A percentile compares a stretch with the other conserved stretches of the same genome.
These are phyloP conservation scores for Fissipunctia ypsillon DNA, from an alignment of 2,888 invertebrate genomes.

Conservation along the genomic window DNA sequence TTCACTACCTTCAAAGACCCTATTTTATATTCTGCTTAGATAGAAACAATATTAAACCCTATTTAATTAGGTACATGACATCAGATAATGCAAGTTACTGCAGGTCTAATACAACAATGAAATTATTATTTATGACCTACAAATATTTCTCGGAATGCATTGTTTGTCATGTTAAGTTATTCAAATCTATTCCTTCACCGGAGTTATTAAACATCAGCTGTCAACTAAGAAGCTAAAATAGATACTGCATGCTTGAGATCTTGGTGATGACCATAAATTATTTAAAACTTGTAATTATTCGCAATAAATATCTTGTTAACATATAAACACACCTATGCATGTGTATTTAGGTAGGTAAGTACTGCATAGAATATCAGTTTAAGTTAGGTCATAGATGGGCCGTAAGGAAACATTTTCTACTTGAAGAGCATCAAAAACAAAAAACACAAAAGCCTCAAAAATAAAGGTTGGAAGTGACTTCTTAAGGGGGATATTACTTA, in stretches of 20 bases:
- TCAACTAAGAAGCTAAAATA: constrained; percentile 42
- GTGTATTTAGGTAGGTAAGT: not conserved
- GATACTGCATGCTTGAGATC: constrained; percentile 19
- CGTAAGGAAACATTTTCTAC: not conserved
- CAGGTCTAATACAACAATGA: constrained; percentile 45
- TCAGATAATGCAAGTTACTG: constrained; percentile 40
- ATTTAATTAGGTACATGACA: constrained; percentile 33
- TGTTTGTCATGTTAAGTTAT: constrained; percentile 52
- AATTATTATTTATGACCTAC: constrained; percentile 60
- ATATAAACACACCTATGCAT: not conserved
- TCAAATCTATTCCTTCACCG: constrained; percentile 57
- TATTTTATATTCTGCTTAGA: not conserved
- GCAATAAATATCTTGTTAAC: constrained; percentile 18
- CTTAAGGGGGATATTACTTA: no score
- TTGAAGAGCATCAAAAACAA: not conserved
- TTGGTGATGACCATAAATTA: constrained; percentile 22
- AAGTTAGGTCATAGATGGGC: not conserved
- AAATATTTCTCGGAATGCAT: constrained; percentile 58
- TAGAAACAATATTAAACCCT: not conserved
- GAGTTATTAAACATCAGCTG: constrained; percentile 57
- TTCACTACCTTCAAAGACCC: not conserved
- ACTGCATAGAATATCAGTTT: not conserved
- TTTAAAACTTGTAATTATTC: constrained; percentile 25
- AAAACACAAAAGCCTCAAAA: not conserved
- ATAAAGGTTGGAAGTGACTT: not conserved